Conservation (phyloP, 2,797 vertebrate genomes). For the Petrocephalus schoutedeni region DNA sequence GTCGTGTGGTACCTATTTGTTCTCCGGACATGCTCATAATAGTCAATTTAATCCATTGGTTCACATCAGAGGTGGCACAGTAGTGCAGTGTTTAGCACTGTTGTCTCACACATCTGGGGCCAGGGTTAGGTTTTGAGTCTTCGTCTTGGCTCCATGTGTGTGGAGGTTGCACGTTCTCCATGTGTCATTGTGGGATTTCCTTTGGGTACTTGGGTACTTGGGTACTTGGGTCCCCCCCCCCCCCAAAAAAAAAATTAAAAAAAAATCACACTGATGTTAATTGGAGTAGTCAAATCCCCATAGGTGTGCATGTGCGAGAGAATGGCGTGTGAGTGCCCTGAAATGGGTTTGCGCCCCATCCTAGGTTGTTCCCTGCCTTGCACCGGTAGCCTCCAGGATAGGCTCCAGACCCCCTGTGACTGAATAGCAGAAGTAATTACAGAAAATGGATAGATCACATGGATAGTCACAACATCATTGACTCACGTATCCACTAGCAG, state of each 20-base stretch:
- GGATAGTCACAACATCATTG: not conserved
- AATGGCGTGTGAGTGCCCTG: not conserved
- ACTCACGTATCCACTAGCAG: not conserved
- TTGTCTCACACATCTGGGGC: not conserved
- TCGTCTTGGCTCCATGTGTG: too few species aligned
- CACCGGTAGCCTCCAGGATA: not conserved
- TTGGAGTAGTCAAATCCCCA: not conserved
- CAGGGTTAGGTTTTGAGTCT: not conserved
- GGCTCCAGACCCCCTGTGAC: not conserved
- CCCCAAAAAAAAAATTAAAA: not conserved
- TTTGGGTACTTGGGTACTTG: not conserved
- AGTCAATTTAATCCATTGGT: not conserved
- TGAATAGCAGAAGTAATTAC: not conserved
- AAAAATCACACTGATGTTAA: not conserved
- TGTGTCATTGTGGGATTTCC: not conserved
- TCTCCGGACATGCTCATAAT: not conserved
- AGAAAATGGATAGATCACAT: not conserved
- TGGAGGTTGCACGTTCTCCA: not conserved
- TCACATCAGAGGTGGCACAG: not conserved
- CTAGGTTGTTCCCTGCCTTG: not conserved
- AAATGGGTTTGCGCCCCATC: not conserved
- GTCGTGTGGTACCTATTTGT: not conserved
- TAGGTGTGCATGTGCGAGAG: not conserved
- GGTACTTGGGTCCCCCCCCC: not conserved
- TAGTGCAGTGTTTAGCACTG: not conserved